Conservation (phyloP, 2,888 invertebrate genomes). For the Rhimphoctona megacephalus region DNA sequence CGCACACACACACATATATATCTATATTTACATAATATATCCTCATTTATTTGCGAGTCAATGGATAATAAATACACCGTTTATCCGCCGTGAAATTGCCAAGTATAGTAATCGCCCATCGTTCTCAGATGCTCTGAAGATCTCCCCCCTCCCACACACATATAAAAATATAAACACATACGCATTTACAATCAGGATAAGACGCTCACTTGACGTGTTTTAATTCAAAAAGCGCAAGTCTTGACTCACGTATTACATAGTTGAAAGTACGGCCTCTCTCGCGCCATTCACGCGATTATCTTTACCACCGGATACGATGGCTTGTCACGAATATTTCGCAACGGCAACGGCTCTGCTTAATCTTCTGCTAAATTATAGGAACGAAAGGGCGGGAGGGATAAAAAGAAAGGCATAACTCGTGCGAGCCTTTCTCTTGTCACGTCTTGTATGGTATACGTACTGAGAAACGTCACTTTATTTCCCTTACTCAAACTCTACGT, state of each 20-base stretch:
- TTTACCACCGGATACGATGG: constrained; percentile 63
- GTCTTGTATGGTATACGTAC: constrained; percentile 53
- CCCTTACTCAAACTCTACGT: too few species aligned
- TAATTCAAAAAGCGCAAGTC: constrained; percentile 47
- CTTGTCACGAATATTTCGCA: constrained; percentile 68
- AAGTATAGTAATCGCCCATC: constrained; percentile 65
- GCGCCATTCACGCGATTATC: constrained; percentile 64
- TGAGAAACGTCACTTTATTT: constrained; percentile 19
- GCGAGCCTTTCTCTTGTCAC: constrained; percentile 49
- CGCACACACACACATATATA: constrained; percentile 26
- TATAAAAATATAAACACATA: background rate
- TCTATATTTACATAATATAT: constrained; percentile 51
- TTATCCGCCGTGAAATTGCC: constrained; percentile 73
- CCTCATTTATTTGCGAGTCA: constrained; percentile 46
- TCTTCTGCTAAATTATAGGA: constrained; percentile 67
- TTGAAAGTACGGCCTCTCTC: constrained; percentile 48
- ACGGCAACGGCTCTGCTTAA: constrained; percentile 64
- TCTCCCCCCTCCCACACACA: background rate
- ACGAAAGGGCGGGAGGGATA: constrained; percentile 37
- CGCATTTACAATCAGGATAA: constrained; percentile 31
- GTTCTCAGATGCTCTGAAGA: constrained; percentile 54
- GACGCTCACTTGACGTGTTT: constrained; percentile 57
- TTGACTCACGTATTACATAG: constrained; percentile 31
- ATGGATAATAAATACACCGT: constrained; percentile 71
- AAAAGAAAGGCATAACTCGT: constrained; percentile 51